These are phyloP conservation scores for Parauchenoglanis punctatus DNA, from an alignment of 2,797 vertebrate species.

Conservation along the genomic window DNA sequence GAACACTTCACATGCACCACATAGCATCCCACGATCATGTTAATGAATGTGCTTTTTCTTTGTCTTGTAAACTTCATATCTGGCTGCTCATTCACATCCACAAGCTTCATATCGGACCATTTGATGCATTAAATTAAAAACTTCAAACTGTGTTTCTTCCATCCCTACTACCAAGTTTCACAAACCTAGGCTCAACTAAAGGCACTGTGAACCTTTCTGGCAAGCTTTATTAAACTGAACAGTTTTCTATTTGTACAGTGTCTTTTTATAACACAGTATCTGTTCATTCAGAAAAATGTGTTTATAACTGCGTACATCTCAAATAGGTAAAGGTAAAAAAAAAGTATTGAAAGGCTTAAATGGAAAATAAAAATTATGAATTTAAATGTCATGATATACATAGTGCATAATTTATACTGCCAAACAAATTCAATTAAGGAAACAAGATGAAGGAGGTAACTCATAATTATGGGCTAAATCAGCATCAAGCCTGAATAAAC, in stretches of 20 bases:
- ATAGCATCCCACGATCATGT: background rate
- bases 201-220: background rate
- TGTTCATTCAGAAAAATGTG: background rate
- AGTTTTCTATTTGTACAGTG: background rate
- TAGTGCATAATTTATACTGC: constrained; percentile 85
- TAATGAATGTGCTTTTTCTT: background rate
- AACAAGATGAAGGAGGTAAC: constrained; percentile 79
- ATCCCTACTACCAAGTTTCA: background rate
- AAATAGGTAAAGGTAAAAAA: constrained; percentile 30
- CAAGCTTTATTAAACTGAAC: background rate
- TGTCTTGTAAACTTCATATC: background rate
- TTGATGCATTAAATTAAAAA: background rate
- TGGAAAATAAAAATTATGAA: constrained; percentile 68
- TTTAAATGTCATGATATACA: constrained; percentile 77
- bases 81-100: background rate
- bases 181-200: background rate
- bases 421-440: constrained; percentile 87
- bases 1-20: background rate
- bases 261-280: background rate
- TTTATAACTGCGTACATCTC: background rate
- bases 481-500: constrained; percentile 71
- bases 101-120: background rate
- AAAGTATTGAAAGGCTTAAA: constrained; percentile 52
- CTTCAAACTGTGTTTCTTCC: background rate
- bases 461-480: constrained; percentile 76